A percentile compares a stretch with the other conserved stretches of the same genome.
Conservation (phyloP, 2,113 vertebrate genomes). For the Pluvialis apricaria region DNA sequence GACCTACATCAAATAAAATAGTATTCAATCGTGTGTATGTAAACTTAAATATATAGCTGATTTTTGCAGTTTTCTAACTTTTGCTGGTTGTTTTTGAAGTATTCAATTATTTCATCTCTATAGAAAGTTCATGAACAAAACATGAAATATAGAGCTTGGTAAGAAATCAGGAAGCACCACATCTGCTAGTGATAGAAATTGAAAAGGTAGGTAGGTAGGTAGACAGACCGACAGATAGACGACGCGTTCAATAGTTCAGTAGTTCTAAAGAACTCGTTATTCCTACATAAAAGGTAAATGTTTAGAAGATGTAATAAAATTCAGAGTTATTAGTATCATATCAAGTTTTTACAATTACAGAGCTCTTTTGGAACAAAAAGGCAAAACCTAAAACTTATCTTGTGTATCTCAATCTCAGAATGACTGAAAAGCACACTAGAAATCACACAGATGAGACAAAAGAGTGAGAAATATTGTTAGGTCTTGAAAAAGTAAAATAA, state of each 20-base stretch:
- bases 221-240: neutral
- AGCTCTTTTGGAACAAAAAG: neutral
- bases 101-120: neutral
- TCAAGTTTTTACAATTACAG: neutral
- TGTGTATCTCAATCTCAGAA: neutral
- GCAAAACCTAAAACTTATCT: neutral
- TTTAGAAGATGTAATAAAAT: neutral
- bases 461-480: neutral
- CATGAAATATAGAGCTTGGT: neutral
- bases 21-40: accelerated
- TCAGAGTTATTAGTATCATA: neutral
- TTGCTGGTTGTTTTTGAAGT: neutral
- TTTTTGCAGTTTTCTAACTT: neutral
- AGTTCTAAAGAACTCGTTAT: neutral
- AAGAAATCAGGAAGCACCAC: neutral
- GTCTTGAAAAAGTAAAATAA: neutral
- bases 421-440: neutral
- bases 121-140: neutral
- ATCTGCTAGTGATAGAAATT: neutral
- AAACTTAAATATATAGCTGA: accelerated
- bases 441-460: neutral
- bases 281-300: neutral
- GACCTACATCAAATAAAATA: neutral
- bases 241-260: neutral
- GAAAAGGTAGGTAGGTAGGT: neutral